Conservation (phyloP, 1,140 invertebrate genomes). For the Atta cephalotes region DNA sequence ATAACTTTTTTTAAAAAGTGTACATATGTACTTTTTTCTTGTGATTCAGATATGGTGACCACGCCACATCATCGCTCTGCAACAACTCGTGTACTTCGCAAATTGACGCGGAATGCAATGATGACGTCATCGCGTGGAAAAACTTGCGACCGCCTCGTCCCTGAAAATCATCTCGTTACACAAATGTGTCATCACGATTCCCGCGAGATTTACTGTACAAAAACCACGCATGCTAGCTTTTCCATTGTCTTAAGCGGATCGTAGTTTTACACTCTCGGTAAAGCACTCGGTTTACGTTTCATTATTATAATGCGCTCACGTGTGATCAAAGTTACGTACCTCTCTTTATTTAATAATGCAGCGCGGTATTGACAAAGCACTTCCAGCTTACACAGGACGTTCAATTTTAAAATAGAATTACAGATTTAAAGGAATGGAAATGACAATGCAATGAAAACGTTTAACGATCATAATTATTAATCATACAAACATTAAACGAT, state of each 20-base stretch:
- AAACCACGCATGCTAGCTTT: conserved; percentile 1
- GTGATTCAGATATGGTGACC: too few species aligned
- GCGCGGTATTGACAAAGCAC: not conserved
- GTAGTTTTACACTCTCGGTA: too few species aligned
- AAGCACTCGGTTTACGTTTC: conserved; percentile 23
- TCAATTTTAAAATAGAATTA: conserved; percentile 5
- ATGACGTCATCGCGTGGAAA: not conserved
- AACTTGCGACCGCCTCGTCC: conserved; percentile 20
- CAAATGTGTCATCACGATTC: conserved; percentile 48
- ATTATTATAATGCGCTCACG: conserved; percentile 40
- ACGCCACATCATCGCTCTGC: too few species aligned
- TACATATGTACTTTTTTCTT: too few species aligned
- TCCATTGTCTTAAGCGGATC: not conserved
- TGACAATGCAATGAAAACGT: conserved; percentile 21
- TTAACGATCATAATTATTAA: conserved; percentile 19
- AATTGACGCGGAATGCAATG: conserved; percentile 21
- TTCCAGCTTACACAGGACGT: not conserved
- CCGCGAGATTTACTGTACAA: conserved; percentile 35
- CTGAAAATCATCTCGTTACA: conserved; percentile 46
- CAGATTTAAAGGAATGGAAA: conserved; percentile 28
- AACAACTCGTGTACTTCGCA: not conserved
- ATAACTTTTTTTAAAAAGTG: too few species aligned
- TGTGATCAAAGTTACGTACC: conserved; percentile 39
- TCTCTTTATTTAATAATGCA: conserved; percentile 26
- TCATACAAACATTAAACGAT: not conserved